Evolutionary conservation across 2,888 invertebrate genomes (phyloP).

Genomic region (Lycophotia porphyrea): DNA sequence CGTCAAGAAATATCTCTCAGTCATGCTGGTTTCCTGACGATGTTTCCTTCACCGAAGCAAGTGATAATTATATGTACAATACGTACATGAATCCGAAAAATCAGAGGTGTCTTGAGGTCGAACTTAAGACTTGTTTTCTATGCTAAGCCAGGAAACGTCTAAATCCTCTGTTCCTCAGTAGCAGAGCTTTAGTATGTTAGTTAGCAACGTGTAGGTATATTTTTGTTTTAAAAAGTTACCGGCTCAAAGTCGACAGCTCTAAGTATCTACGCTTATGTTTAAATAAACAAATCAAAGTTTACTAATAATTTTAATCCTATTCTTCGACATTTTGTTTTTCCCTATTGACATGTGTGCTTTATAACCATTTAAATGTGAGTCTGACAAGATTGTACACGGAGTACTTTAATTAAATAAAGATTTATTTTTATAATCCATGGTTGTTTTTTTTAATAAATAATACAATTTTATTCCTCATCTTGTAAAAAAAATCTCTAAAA

Average conservation of each 20-base stretch:
- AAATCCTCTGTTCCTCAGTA: neutral
- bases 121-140: too few species aligned
- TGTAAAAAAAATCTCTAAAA: neutral
- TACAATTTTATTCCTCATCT: neutral
- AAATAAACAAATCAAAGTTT: slow-evolving; percentile 5
- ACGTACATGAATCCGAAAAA: too few species aligned
- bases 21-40: too few species aligned
- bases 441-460: slow-evolving; percentile 18
- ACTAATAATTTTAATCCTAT: neutral
- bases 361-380: neutral
- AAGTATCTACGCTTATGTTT: neutral
- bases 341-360: too few species aligned
- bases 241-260: slow-evolving; percentile 27
- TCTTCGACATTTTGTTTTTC: neutral
- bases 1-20: too few species aligned
- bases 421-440: slow-evolving; percentile 4
- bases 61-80: too few species aligned
- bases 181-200: slow-evolving; percentile 2
- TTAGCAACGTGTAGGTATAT: neutral
- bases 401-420: slow-evolving; percentile 26
- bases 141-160: neutral
- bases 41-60: too few species aligned
- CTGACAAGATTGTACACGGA: neutral
- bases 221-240: neutral
- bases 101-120: too few species aligned